A percentile compares a stretch with the other conserved stretches of the same genome.
These are phyloP conservation scores for Halocaridina rubra DNA, from an alignment of 2,888 invertebrate species.

Conservation along the genomic window DNA sequence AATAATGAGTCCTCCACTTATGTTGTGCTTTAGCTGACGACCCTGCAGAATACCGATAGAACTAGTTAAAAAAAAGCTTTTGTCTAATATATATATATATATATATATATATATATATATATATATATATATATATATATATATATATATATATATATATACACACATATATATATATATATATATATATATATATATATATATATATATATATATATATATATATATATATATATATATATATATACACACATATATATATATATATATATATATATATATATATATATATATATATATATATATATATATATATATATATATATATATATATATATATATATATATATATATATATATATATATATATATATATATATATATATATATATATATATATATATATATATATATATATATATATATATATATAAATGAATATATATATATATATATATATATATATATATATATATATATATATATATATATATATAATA, in stretches of 20 bases:
- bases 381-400: neutral
- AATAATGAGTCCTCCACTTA: constrained; percentile 86
- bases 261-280: neutral
- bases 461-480: constrained; percentile 6
- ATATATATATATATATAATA: constrained; percentile 2
- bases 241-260: neutral
- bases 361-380: neutral
- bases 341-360: neutral
- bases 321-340: neutral
- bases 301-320: neutral
- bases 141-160: constrained; percentile 25
- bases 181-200: constrained; percentile 18
- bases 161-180: constrained; percentile 24
- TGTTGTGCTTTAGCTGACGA: constrained; percentile 85
- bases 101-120: constrained; percentile 3
- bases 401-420: constrained; percentile 4
- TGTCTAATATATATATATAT: neutral
- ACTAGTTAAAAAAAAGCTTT: neutral
- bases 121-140: constrained; percentile 18
- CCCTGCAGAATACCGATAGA: constrained; percentile 73
- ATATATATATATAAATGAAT: neutral
- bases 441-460: neutral
- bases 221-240: neutral
- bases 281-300: neutral
- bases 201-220: neutral